Conservation (phyloP, 2,113 vertebrate species). For the Bos indicus region DNA sequence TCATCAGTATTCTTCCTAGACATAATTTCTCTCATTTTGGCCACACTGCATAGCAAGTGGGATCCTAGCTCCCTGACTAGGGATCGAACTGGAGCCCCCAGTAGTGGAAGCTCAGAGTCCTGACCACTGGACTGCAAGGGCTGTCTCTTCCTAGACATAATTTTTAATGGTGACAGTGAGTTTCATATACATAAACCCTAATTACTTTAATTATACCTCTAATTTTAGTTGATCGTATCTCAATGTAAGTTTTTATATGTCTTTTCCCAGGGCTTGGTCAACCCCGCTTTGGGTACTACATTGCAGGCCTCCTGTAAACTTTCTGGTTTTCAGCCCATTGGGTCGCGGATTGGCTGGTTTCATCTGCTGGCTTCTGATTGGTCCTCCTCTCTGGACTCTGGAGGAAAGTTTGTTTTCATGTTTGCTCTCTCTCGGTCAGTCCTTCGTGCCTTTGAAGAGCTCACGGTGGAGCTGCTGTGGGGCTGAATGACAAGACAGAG, state of each 20-base stretch:
- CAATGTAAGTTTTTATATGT: neutral
- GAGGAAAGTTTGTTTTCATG: neutral
- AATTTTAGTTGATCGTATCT: slow-evolving; percentile 39
- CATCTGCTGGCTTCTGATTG: neutral
- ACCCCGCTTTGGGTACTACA: neutral
- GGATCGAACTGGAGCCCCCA: neutral
- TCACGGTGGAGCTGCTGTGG: neutral
- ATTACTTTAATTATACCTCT: slow-evolving; percentile 19
- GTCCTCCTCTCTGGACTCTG: neutral
- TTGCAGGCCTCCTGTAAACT: neutral
- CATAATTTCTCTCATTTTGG: neutral
- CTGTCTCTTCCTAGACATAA: neutral
- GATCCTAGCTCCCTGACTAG: neutral
- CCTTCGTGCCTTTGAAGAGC: neutral
- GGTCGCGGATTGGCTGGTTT: neutral
- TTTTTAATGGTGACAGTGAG: slow-evolving; percentile 41
- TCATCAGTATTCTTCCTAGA: neutral
- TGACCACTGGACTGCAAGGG: neutral
- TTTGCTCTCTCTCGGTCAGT: neutral
- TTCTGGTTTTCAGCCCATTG: neutral
- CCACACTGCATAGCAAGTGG: neutral
- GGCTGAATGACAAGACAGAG: neutral
- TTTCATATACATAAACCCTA: slow-evolving; percentile 35
- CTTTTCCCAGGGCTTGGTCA: neutral
- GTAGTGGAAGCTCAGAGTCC: neutral